Evolutionary conservation across 30 jellyfish, hydroid and myxozoan genomes (phyloP).

Genomic region (Rhopilema esculentum): DNA sequence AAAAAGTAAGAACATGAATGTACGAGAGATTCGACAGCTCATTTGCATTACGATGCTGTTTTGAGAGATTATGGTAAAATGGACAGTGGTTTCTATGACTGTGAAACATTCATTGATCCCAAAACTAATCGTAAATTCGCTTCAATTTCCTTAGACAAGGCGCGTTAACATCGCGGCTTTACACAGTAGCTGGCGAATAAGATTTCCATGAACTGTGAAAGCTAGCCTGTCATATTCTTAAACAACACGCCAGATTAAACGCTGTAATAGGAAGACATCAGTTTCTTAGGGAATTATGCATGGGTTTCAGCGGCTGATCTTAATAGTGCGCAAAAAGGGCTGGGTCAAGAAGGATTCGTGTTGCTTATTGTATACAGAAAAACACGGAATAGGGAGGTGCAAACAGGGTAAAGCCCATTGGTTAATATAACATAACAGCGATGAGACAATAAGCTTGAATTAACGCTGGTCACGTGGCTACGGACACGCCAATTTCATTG

Average conservation of each 20-base stretch:
- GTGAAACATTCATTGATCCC: neutral
- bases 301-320: neutral
- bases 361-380: neutral
- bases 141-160: neutral
- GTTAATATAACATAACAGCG: neutral
- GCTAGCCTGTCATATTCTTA: neutral
- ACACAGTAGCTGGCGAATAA: neutral
- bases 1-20: neutral
- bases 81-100: neutral
- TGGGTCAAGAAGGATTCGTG: neutral
- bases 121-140: neutral
- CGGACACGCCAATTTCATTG: too few relatives aligned
- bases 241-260: neutral
- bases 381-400: neutral
- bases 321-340: neutral
- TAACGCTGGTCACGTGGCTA: neutral
- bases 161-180: neutral
- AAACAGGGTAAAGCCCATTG: neutral
- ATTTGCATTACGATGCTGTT: neutral
- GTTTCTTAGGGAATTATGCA: neutral
- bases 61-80: neutral
- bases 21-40: neutral
- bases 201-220: neutral
- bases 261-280: neutral
- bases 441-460: neutral